Evolutionary conservation across 1,140 invertebrate species (phyloP).

Genomic region (Parapsyche elsis): DNA sequence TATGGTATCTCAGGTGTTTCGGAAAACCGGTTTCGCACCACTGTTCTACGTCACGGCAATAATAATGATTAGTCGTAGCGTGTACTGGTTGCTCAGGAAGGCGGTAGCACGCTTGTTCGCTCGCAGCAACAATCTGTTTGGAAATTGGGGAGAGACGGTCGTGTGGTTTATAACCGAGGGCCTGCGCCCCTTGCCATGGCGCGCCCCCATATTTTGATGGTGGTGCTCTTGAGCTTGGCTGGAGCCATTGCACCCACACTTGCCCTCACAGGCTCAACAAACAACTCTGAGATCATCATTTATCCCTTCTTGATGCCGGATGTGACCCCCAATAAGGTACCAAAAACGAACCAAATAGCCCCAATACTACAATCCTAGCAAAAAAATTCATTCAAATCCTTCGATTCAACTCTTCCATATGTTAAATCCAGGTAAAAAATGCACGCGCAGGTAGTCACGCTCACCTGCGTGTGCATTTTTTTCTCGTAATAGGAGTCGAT

Average conservation of each 20-base stretch:
- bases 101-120: background rate
- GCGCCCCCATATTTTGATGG: background rate
- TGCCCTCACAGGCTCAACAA: background rate
- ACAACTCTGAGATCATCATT: constrained; percentile 60
- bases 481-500: no score
- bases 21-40: no score
- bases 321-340: constrained; percentile 75
- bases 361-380: no score
- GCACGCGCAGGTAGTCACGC: no score
- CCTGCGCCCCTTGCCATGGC: background rate
- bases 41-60: no score
- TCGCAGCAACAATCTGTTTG: background rate
- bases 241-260: background rate
- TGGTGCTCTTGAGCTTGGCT: background rate
- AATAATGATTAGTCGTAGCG: background rate
- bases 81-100: background rate
- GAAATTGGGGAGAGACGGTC: background rate
- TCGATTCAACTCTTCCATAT: no score
- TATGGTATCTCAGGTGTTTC: no score
- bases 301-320: constrained; percentile 79
- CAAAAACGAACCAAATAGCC: constrained; percentile 41
- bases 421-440: no score
- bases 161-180: background rate
- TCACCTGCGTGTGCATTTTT: no score
- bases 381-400: no score